A percentile compares a stretch with the other conserved stretches of the same genome.
Conservation (phyloP, 2,888 invertebrate genomes). For the Axea sp. region DNA sequence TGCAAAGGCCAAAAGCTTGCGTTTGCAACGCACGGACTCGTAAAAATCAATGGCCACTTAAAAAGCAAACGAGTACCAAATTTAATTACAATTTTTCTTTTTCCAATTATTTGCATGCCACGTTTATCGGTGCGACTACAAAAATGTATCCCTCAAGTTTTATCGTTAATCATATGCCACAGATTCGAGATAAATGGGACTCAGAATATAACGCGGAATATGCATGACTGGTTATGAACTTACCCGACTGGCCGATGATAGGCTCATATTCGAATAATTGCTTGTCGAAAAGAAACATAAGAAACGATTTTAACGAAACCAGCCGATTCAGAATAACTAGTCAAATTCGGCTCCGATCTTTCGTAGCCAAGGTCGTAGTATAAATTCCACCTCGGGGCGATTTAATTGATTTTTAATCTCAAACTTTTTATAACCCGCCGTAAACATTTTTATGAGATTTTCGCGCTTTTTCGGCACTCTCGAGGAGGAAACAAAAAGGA, state of each 20-base stretch:
- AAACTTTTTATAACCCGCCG: constrained; percentile 16
- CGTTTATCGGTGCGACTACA: constrained; percentile 24
- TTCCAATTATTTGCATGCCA: constrained; percentile 11
- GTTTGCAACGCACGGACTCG: too few species aligned
- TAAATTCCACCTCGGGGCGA: constrained; percentile 51
- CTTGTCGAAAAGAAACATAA: constrained; percentile 58
- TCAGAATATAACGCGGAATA: constrained; percentile 46
- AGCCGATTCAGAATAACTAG: constrained; percentile 52
- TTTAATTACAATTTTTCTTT: constrained; percentile 6
- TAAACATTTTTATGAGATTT: constrained; percentile 38
- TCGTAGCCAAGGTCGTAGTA: constrained; percentile 51
- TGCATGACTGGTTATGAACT: constrained; percentile 54
- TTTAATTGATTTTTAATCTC: constrained; percentile 59
- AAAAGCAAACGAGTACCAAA: too few species aligned
- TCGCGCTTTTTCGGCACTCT: constrained; percentile 1
- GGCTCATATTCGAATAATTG: constrained; percentile 64
- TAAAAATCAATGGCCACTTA: too few species aligned
- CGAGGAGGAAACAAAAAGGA: too few species aligned
- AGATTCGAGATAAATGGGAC: constrained; percentile 53
- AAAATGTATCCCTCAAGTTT: constrained; percentile 45
- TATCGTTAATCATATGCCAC: constrained; percentile 54
- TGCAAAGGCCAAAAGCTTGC: too few species aligned
- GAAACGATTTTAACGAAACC: constrained; percentile 53
- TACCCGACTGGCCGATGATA: constrained; percentile 57
- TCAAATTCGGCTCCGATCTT: constrained; percentile 44